Conservation (phyloP, 2,797 vertebrate genomes). For the Mormyrus proboscirostris region DNA sequence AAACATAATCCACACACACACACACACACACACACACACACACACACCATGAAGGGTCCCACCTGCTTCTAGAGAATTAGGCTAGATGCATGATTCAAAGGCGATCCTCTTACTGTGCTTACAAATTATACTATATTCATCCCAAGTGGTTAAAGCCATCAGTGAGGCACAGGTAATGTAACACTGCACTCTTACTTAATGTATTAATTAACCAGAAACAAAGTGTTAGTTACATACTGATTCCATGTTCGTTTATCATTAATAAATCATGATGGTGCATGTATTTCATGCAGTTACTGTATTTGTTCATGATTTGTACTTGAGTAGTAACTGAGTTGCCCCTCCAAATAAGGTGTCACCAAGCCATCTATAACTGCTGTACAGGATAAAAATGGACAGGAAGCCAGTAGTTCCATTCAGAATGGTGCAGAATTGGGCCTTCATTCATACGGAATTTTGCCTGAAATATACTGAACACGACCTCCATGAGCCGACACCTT, state of each 20-base stretch:
- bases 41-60: too few relatives aligned
- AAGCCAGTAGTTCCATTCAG: not conserved
- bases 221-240: not conserved
- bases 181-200: not conserved
- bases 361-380: not conserved
- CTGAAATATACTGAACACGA: too few relatives aligned
- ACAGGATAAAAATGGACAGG: not conserved
- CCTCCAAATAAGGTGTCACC: not conserved
- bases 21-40: too few relatives aligned
- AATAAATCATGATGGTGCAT: not conserved
- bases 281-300: not conserved
- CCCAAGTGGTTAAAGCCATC: not conserved
- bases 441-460: too few relatives aligned
- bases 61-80: not conserved
- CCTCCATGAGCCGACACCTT: too few relatives aligned
- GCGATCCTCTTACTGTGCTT: not conserved
- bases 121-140: not conserved
- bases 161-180: not conserved
- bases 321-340: not conserved
- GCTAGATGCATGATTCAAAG: not conserved
- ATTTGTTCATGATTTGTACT: not conserved
- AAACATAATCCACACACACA: too few relatives aligned
- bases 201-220: not conserved
- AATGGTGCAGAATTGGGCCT: too few relatives aligned
- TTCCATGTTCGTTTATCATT: not conserved